phyloP scores from a whole-genome alignment of 2,113 vertebrate species.

The Cervus canadensis region DNA sequence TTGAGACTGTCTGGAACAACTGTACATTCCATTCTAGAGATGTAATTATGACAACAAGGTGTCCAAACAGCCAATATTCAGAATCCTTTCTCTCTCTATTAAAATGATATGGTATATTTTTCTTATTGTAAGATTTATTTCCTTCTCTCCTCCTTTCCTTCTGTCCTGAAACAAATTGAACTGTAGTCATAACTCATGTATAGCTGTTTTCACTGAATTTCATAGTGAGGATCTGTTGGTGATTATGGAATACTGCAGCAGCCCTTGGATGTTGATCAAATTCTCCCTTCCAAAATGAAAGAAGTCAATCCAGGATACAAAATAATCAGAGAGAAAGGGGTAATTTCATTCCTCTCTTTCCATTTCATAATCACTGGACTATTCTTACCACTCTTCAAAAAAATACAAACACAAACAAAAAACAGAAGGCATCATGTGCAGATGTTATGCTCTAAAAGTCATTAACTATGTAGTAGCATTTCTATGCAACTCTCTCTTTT shows the following conservation, averaged over 20 bases:
- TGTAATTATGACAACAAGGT: conserved; percentile 44
- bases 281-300: conserved; percentile 8
- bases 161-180: not conserved
- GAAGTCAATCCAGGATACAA: not conserved
- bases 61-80: not conserved
- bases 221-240: not conserved
- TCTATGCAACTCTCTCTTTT: not conserved
- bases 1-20: conserved; percentile 36
- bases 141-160: not conserved
- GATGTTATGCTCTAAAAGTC: not conserved
- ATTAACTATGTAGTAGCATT: not conserved
- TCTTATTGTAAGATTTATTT: not conserved
- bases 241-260: not conserved
- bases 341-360: not conserved
- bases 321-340: not conserved
- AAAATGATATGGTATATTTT: not conserved
- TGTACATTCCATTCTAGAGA: conserved; percentile 41
- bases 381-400: not conserved
- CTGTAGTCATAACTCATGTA: not conserved
- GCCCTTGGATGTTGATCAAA: not conserved
- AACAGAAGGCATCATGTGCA: not conserved
- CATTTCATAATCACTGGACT: not conserved
- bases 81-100: not conserved
- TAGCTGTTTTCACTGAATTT: not conserved
- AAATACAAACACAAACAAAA: not conserved